phyloP scores from a whole-genome alignment of 2,113 vertebrate genomes.

The Eptesicus fuscus region DNA sequence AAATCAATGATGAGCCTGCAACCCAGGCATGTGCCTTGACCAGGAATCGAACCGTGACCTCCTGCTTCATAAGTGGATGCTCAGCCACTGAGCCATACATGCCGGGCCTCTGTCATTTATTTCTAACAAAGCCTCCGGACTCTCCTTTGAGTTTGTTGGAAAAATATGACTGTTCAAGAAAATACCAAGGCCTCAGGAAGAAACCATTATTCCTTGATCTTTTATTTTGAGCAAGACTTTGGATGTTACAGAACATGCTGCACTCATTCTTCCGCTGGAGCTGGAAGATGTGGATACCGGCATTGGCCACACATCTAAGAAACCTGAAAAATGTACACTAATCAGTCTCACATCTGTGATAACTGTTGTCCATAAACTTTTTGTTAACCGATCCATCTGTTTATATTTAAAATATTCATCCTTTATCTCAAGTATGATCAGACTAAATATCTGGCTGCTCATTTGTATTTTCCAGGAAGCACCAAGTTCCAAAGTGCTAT shows the following conservation, averaged over 20 bases:
- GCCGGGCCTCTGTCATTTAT: background rate
- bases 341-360: background rate
- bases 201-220: background rate
- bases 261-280: background rate
- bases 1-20: too few relatives aligned
- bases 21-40: too few relatives aligned
- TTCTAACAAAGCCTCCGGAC: background rate
- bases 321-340: background rate
- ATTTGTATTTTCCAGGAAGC: constrained; percentile 59
- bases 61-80: too few relatives aligned
- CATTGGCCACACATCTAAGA: constrained; percentile 44
- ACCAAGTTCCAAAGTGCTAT: background rate
- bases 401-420: constrained; percentile 32
- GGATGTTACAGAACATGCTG: background rate
- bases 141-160: background rate
- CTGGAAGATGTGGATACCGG: background rate
- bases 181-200: background rate
- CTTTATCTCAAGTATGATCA: constrained; percentile 62
- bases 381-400: constrained; percentile 5
- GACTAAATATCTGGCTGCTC: constrained; percentile 1
- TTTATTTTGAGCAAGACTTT: background rate
- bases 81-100: too few relatives aligned
- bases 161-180: background rate
- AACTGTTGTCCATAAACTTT: constrained; percentile 1
- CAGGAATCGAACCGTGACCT: too few relatives aligned